Evolutionary conservation across 2,797 vertebrate species (phyloP).

Genomic region (Myotis planiceps): DNA sequence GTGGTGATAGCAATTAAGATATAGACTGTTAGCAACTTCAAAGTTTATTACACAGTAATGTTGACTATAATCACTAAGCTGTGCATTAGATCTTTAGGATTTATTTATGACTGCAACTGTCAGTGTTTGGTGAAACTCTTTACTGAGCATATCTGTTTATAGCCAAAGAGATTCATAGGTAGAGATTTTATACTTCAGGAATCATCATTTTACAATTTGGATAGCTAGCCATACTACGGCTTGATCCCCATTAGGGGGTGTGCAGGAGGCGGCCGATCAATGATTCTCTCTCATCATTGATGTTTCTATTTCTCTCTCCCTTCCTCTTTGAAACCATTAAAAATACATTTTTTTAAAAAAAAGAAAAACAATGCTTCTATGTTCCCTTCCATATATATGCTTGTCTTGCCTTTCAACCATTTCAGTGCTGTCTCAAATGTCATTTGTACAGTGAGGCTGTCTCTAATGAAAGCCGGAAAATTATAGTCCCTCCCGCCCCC

Average conservation of each 20-base stretch:
- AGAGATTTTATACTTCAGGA: neutral
- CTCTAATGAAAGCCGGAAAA: neutral
- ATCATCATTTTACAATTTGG: neutral
- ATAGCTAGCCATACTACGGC: neutral
- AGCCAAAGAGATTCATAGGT: neutral
- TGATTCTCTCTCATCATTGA: too few species aligned
- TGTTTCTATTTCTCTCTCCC: too few species aligned
- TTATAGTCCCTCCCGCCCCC: fast-evolving
- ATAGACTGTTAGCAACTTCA: neutral
- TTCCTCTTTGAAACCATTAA: too few species aligned
- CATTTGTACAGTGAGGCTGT: neutral
- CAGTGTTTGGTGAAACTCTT: neutral
- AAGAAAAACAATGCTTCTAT: neutral
- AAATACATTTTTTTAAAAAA: too few species aligned
- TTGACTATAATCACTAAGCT: neutral
- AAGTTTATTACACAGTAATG: neutral
- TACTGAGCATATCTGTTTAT: neutral
- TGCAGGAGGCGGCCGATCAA: too few species aligned
- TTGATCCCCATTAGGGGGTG: too few species aligned
- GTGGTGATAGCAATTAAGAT: neutral
- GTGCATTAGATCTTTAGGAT: neutral
- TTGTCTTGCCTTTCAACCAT: fast-evolving
- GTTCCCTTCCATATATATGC: neutral
- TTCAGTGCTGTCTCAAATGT: neutral
- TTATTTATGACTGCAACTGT: neutral